Percentiles rank a stretch among this genome's conserved stretches.
phyloP scores from a whole-genome alignment of 2,113 vertebrate genomes.

The Larimichthys polyactis region DNA sequence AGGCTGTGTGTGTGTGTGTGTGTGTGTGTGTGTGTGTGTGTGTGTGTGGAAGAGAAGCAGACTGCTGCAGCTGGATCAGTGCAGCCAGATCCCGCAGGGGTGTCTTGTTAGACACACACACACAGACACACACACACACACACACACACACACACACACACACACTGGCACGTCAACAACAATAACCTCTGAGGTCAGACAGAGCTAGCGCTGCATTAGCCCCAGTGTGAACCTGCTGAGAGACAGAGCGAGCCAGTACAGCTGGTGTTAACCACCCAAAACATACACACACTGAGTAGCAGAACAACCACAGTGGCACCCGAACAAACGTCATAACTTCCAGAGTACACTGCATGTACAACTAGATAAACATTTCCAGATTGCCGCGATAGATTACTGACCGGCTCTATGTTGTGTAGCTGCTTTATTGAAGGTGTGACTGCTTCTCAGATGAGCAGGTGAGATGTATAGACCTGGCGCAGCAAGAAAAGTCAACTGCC shows the following conservation, averaged over 20 bases:
- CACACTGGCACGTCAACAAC: slow-evolving; percentile 64
- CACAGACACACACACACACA: slow-evolving; percentile 32
- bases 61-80: slow-evolving; percentile 74
- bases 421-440: slow-evolving; percentile 40
- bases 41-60: slow-evolving; percentile 42
- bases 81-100: slow-evolving; percentile 66
- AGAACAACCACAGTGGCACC: slow-evolving; percentile 52
- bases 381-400: slow-evolving; percentile 48
- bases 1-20: slow-evolving; percentile 15
- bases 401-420: slow-evolving; percentile 26
- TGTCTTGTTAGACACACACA: slow-evolving; percentile 75
- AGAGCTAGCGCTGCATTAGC: slow-evolving; percentile 73
- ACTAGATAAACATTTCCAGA: slow-evolving; percentile 63
- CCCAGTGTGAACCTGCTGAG: slow-evolving; percentile 78
- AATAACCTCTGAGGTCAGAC: slow-evolving; percentile 79
- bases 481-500: slow-evolving; percentile 19
- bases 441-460: slow-evolving; percentile 22
- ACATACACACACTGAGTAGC: slow-evolving; percentile 63
- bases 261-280: slow-evolving; percentile 79
- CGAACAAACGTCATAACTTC: slow-evolving; percentile 32
- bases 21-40: slow-evolving; percentile 18
- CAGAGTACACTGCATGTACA: slow-evolving; percentile 45
- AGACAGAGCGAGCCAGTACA: slow-evolving; percentile 72
- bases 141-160: slow-evolving; percentile 40
- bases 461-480: slow-evolving; percentile 35